Evolutionary conservation across 2,797 vertebrate species (phyloP).

Genomic region (Sebastes iracundus): DNA sequence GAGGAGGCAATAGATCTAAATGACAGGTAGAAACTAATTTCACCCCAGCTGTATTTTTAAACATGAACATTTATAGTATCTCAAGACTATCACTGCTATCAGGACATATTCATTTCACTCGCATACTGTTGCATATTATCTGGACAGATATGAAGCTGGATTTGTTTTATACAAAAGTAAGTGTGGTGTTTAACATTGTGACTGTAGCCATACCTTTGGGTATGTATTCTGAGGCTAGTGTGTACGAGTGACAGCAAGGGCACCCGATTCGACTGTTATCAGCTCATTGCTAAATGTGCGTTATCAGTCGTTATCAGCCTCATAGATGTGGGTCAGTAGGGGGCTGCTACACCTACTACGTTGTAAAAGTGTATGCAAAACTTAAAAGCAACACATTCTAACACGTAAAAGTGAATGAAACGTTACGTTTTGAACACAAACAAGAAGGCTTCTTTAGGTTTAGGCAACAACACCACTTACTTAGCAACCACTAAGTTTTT

Average conservation of each 20-base stretch:
- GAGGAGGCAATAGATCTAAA: background rate
- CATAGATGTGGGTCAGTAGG: too few relatives aligned
- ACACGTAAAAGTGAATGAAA: too few relatives aligned
- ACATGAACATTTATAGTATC: background rate
- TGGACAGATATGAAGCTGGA: background rate
- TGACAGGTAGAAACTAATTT: background rate
- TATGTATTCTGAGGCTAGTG: background rate
- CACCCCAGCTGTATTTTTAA: background rate
- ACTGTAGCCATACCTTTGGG: background rate
- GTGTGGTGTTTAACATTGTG: background rate
- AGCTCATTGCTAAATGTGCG: too few relatives aligned
- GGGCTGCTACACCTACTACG: too few relatives aligned
- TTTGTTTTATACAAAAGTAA: background rate
- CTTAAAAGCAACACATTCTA: too few relatives aligned
- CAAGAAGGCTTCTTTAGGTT: too few relatives aligned
- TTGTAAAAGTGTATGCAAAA: too few relatives aligned
- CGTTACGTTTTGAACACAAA: too few relatives aligned
- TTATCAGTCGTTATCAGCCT: too few relatives aligned
- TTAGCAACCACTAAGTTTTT: too few relatives aligned
- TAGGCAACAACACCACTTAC: too few relatives aligned
- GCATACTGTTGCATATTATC: background rate
- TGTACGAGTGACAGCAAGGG: background rate
- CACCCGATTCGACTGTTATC: too few relatives aligned
- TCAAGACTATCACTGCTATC: background rate
- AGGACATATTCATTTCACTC: background rate